Evolutionary conservation across 2,888 invertebrate genomes (phyloP).

Genomic region (Plebejus anna): DNA sequence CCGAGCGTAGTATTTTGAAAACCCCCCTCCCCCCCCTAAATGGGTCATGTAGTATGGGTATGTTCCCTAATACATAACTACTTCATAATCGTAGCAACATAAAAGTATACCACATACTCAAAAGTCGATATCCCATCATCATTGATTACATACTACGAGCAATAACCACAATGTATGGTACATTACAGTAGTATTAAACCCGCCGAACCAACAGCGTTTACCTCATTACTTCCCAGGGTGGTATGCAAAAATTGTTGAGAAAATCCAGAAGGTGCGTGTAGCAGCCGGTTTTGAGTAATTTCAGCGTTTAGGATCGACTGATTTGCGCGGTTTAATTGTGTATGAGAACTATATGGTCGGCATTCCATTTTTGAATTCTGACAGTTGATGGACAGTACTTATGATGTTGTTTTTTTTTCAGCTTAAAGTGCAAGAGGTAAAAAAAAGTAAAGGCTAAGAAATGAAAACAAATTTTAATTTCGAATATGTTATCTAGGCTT

Average conservation of each 20-base stretch:
- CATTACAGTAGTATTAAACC: not conserved
- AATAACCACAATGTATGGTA: conserved; percentile 4
- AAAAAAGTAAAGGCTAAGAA: not conserved
- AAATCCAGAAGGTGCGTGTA: conserved; percentile 64
- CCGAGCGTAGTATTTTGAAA: too few species aligned
- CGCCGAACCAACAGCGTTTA: conserved; percentile 20
- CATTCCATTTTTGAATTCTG: conserved; percentile 11
- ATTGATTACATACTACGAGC: not conserved
- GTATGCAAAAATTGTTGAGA: conserved; percentile 79
- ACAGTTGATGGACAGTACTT: not conserved
- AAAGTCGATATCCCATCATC: conserved; percentile 14
- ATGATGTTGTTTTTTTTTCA: not conserved
- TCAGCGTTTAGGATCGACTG: conserved; percentile 60
- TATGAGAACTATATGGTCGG: conserved; percentile 18
- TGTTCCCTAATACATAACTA: not conserved
- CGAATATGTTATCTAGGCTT: too few species aligned
- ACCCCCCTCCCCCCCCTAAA: too few species aligned
- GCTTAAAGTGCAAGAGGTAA: not conserved
- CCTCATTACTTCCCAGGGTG: conserved; percentile 73
- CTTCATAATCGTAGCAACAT: not conserved
- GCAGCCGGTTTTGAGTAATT: conserved; percentile 54
- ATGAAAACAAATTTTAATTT: too few species aligned
- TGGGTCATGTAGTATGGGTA: too few species aligned
- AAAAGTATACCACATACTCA: not conserved
- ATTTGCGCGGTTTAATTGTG: conserved; percentile 33